Evolutionary conservation across 1,140 invertebrate genomes (phyloP), one percentile per base, ranked within the genome.

Genomic region (Bemisia tabaci): DNA sequence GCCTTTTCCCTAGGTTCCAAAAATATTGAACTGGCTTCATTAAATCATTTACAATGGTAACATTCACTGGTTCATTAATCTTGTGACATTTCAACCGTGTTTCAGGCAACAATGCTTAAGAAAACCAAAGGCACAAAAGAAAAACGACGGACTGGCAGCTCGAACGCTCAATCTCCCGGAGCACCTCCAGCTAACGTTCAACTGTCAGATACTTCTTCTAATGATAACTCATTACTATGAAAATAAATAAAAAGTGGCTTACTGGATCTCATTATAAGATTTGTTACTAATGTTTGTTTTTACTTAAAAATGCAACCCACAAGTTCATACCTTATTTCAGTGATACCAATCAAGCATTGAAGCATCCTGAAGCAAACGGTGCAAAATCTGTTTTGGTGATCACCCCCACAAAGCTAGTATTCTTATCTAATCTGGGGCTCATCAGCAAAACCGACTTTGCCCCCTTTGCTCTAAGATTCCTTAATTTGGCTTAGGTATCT

Each of bases 51-150:
- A n/a, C n/a, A n/a, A n/a, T n/a, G n/a, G n/a, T n/a, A n/a, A n/a
- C n/a, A n/a, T n/a, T n/a, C n/a, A n/a, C n/a, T n/a, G n/a, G n/a
- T n/a, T n/a, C n/a, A n/a, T n/a, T n/a, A n/a, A n/a, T n/a, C n/a
- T n/a, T n/a, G n/a, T n/a, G n/a, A n/a, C n/a, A n/a, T n/a, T n/a
- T n/a, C n/a, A n/a, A n/a, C n/a, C n/a, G n/a, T 65, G 58, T 65
- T 70, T 70, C 77, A 85, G 83, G 83, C 83, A 68, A 84, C 82
- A 70, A 85, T 85, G 83, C 77, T 89, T 77, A 88, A 87, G 77
- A 81, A 83, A 87, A 71, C 61, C 58, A 73, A 73, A 68, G 71
- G 71, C 63, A 72, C 33, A 17, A 48, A 48, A 48, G 33, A 48
- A 48, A 48, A 48, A 48, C 5, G 33, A 48, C 33, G 33, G 5